Evolutionary conservation across 2,797 vertebrate genomes (phyloP), one percentile per base, ranked within the genome.

Genomic region (Tarsius wallacei): DNA sequence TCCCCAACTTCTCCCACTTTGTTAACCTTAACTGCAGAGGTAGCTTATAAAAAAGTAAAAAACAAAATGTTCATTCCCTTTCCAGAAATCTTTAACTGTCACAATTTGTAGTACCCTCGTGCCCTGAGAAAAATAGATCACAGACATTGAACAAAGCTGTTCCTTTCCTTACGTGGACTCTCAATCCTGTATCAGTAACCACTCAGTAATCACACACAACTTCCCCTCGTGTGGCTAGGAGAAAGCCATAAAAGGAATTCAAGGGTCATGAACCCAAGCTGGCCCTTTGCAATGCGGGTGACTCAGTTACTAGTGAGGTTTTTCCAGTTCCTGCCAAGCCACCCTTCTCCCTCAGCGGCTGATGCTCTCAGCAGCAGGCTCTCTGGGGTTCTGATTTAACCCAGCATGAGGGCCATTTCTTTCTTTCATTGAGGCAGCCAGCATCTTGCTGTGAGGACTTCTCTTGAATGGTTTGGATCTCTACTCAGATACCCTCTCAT

Each of bases 41-140:
- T 87, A 68, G 59, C 24, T 82, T 90, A 53, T 33, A 61, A 47
- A 94, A 64, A 53, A 68, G 9, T 51, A 76, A 85, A 94, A 80
- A 71, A 81, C 71, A 76, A n/a, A 33, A 8, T 55, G 15, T 13
- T 53, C 36, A 7, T 24, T 71, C 24, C 16, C 63, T 63, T 95
- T 31, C 17, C 24, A 76, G 76, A 68, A 42, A 84, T 70, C 63
- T 86, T 55, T 63, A 42, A 84, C 51, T 63, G n/a, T 49, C 21
- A 64, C 26, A 66, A 49, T 86, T 85, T 85, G 53, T 74, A 21
- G 14, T 31, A 64, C 5, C 55, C n/a, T 82, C 33, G 15, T 31
- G 36, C 87, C 26, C 33, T 82, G 33, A 91, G 66, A 66, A 49
- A 49, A 74, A 47, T n/a, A 57, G 28, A 68, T 31, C 31, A 68